Conservation (phyloP, 2,888 invertebrate species). For the Caenorhabditis sp. region DNA sequence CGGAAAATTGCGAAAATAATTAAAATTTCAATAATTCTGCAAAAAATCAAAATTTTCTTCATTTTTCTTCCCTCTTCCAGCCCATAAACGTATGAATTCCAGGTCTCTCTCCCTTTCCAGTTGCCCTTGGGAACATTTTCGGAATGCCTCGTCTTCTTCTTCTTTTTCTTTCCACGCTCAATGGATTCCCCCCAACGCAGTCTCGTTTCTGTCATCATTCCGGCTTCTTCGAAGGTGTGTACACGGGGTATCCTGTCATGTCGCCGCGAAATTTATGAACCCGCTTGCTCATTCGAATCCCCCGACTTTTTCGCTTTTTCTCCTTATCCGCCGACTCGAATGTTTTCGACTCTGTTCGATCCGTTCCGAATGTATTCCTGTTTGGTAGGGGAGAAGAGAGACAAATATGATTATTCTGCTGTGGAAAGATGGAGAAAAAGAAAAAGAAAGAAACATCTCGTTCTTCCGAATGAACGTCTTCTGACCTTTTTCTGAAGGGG, state of each 20-base stretch:
- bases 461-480: too few species aligned
- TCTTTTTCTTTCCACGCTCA: neutral
- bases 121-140: slow-evolving; percentile 4
- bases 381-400: neutral
- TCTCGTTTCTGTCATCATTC: neutral
- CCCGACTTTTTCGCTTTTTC: too few species aligned
- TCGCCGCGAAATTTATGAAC: slow-evolving; percentile 45
- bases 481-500: neutral
- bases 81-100: neutral
- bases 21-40: too few species aligned
- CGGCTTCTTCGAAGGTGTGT: neutral
- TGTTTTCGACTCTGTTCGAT: slow-evolving; percentile 16
- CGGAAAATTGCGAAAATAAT: too few species aligned
- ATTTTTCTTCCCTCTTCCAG: neutral
- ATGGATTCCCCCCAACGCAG: too few species aligned
- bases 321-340: slow-evolving; percentile 1
- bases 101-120: neutral
- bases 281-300: neutral
- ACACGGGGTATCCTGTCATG: slow-evolving; percentile 20
- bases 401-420: slow-evolving; percentile 37
- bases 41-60: too few species aligned
- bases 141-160: neutral
- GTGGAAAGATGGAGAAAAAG: too few species aligned
- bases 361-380: slow-evolving; percentile 12
- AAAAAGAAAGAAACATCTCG: too few species aligned